Percentiles rank a stretch among this genome's conserved stretches.
Evolutionary conservation across 1,140 invertebrate species (phyloP).

Genomic region (Elysia chlorotica): DNA sequence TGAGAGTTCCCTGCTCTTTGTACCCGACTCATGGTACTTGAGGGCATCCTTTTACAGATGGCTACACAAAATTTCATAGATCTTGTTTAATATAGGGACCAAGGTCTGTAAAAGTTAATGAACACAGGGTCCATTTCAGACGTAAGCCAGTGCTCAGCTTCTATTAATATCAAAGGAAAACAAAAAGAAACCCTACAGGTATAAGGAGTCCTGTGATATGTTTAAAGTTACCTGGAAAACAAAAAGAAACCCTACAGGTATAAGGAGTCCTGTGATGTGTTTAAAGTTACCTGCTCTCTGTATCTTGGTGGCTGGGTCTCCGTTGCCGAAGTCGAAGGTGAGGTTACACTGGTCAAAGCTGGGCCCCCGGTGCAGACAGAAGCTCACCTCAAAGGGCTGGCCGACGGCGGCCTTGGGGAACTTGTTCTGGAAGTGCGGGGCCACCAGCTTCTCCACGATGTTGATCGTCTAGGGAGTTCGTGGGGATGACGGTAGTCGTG

Average conservation of each 20-base stretch:
- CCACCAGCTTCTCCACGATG: constrained; percentile 34
- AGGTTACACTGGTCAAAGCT: constrained; percentile 26
- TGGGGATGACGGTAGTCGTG: no score
- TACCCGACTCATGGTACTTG: no score
- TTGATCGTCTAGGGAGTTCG: constrained; percentile 8
- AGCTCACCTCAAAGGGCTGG: constrained; percentile 23
- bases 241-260: not conserved
- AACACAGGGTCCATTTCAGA: no score
- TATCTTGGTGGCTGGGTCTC: not conserved
- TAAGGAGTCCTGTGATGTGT: not conserved
- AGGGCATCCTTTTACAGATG: no score
- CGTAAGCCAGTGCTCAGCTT: no score
- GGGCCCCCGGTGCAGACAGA: constrained; percentile 37
- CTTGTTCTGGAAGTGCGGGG: constrained; percentile 26
- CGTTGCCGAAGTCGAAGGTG: constrained; percentile 35
- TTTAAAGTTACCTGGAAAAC: not conserved
- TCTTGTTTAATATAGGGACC: no score
- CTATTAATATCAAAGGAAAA: no score
- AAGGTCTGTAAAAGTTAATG: no score
- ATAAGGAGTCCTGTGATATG: not conserved
- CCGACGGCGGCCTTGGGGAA: constrained; percentile 31
- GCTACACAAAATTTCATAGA: no score
- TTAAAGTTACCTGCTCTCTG: constrained; percentile 12
- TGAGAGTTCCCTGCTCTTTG: no score
- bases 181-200: no score